Conservation (phyloP, 1,140 invertebrate species). For the Aphidius ervi region DNA sequence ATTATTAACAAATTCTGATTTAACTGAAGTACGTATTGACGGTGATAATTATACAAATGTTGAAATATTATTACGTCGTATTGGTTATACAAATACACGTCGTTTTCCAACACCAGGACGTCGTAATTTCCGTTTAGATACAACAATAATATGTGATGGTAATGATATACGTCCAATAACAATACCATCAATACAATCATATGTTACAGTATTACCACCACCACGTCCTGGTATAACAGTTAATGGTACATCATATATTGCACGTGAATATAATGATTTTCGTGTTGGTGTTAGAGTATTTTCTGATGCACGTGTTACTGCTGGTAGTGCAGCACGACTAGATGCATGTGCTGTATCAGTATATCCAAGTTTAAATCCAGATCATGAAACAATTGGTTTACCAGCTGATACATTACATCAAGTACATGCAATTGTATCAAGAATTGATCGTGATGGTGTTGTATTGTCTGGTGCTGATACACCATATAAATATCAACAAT, state of each 20-base stretch:
- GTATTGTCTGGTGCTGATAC: constrained; percentile 80
- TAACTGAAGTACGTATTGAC: constrained; percentile 87
- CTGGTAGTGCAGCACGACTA: constrained; percentile 60
- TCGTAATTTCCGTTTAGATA: constrained; percentile 79
- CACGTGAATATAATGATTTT: constrained; percentile 82
- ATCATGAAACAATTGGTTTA: constrained; percentile 82
- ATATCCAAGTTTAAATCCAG: constrained; percentile 89
- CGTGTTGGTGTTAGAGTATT: constrained; percentile 79
- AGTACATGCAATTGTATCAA: constrained; percentile 67
- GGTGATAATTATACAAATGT: constrained; percentile 86
- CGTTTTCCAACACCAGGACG: constrained; percentile 89
- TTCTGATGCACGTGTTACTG: constrained; percentile 71
- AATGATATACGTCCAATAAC: constrained; percentile 38
- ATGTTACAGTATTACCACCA: constrained; percentile 81
- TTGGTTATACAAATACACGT: constrained; percentile 87
- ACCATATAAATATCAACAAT: constrained; percentile 79
- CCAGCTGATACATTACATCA: constrained; percentile 70
- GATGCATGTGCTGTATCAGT: constrained; percentile 90
- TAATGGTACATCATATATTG: constrained; percentile 76
- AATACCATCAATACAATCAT: constrained; percentile 72
- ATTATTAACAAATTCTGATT: constrained; percentile 68
- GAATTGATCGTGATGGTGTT: constrained; percentile 77
- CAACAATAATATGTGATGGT: constrained; percentile 66
- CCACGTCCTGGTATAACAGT: constrained; percentile 80
- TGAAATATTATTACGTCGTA: constrained; percentile 78